phyloP scores from a whole-genome alignment of 2,888 invertebrate species.

The Acanthopleura granulata region DNA sequence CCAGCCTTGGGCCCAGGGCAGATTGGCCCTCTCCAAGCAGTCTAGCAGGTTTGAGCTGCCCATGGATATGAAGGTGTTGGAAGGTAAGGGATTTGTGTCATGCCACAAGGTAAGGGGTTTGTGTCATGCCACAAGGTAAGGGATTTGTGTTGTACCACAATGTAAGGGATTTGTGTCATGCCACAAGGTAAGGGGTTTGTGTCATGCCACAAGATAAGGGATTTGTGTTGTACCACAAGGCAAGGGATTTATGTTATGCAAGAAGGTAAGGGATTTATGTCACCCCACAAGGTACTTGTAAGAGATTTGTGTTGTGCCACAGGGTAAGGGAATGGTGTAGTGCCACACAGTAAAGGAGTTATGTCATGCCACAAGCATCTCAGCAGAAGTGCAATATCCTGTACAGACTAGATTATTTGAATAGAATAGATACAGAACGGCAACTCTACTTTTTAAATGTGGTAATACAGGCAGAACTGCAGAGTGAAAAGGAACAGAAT shows the following conservation, averaged over 20 bases:
- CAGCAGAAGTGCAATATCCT: too few relatives aligned
- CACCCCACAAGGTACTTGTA: constrained; percentile 44
- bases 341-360: constrained; percentile 49
- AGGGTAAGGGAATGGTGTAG: constrained; percentile 51
- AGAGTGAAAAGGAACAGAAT: too few relatives aligned
- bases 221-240: constrained; percentile 37
- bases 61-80: constrained; percentile 64
- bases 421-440: too few relatives aligned
- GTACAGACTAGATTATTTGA: too few relatives aligned
- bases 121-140: constrained; percentile 44
- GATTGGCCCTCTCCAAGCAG: constrained; percentile 63
- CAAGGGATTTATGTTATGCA: constrained; percentile 37
- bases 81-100: constrained; percentile 52
- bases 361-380: too few relatives aligned
- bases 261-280: constrained; percentile 47
- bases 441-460: too few relatives aligned
- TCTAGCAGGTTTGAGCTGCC: constrained; percentile 67
- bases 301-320: constrained; percentile 29
- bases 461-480: too few relatives aligned
- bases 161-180: constrained; percentile 45
- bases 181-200: constrained; percentile 47
- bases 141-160: constrained; percentile 31
- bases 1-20: constrained; percentile 49
- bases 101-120: constrained; percentile 47
- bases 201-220: constrained; percentile 47